Percentiles rank a stretch among this genome's conserved stretches.
Evolutionary conservation across 2,888 invertebrate species (phyloP).

Genomic region (Marasmarcha lunaedactyla): DNA sequence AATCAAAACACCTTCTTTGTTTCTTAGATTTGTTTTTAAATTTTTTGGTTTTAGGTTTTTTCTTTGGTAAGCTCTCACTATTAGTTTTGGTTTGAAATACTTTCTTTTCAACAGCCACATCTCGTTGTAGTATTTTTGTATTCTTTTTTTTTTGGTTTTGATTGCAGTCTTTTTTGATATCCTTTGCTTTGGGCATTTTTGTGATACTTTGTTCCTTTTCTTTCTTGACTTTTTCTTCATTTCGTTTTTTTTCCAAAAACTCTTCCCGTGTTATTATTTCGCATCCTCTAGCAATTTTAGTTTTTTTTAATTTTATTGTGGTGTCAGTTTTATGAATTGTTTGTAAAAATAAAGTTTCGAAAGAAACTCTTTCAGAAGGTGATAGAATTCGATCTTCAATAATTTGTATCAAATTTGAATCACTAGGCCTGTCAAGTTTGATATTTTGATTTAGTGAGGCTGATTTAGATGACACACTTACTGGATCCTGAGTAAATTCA

Average conservation of each 20-base stretch:
- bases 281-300: constrained; percentile 2
- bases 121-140: neutral
- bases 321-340: neutral
- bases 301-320: constrained; percentile 2
- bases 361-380: neutral
- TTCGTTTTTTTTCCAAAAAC: constrained; percentile 1
- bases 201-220: neutral
- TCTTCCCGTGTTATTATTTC: constrained; percentile 3
- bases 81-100: no score
- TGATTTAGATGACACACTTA: no score
- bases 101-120: neutral
- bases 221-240: neutral
- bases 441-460: neutral
- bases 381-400: constrained; percentile 3
- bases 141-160: neutral
- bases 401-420: neutral
- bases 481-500: no score
- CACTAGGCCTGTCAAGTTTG: neutral
- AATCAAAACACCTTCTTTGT: constrained; percentile 4
- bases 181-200: no score
- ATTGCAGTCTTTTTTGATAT: no score
- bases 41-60: neutral
- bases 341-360: constrained; percentile 2
- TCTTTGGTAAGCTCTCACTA: neutral
- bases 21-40: constrained; percentile 1